Evolutionary conservation across 2,113 vertebrate species (phyloP).

Genomic region (Harpagus bidentatus): DNA sequence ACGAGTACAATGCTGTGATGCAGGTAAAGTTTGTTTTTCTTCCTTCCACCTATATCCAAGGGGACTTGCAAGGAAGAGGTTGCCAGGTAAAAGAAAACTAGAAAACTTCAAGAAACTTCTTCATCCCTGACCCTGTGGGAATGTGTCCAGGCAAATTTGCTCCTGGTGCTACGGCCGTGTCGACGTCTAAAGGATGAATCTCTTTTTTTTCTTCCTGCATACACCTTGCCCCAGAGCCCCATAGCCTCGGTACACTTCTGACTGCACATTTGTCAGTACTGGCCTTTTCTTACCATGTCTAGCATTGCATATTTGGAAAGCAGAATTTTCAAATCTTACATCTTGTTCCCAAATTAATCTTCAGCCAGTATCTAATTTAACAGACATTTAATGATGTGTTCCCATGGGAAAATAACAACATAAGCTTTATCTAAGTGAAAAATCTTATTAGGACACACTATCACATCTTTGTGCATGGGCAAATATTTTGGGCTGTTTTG

Average conservation of each 20-base stretch:
- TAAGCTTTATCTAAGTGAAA: background rate
- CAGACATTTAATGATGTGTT: background rate
- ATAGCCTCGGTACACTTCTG: background rate
- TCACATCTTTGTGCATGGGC: background rate
- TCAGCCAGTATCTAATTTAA: background rate
- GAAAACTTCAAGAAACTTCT: background rate
- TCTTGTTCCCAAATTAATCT: background rate
- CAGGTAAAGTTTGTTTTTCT: background rate
- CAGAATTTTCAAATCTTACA: background rate
- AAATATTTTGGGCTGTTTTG: background rate
- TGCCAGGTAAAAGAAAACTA: background rate
- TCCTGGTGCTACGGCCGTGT: background rate
- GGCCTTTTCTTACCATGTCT: background rate
- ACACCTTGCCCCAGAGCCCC: background rate
- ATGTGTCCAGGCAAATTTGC: background rate
- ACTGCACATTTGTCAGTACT: background rate
- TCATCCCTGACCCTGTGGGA: background rate
- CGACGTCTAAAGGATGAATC: background rate
- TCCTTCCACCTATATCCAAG: background rate
- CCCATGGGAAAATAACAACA: background rate
- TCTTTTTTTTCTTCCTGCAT: background rate
- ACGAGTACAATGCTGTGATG: fast-evolving
- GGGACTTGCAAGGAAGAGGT: background rate
- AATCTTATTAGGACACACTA: background rate
- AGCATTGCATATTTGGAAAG: background rate